phyloP scores from a whole-genome alignment of 64 coral and sea anemone species.

The Porites australiensis region DNA sequence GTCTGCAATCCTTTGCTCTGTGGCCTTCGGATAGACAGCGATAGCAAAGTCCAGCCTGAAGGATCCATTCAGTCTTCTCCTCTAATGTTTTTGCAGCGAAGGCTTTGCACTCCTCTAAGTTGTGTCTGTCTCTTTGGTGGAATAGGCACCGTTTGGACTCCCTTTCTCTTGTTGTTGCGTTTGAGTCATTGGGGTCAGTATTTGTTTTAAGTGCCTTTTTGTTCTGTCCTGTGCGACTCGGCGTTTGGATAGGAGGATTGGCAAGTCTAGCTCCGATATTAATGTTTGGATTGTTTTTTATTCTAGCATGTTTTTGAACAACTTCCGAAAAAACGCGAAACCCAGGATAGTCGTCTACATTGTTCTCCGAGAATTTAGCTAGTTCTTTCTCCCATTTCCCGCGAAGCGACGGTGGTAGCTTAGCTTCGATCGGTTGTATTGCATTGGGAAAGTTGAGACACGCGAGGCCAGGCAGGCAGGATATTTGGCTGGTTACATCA shows the following conservation, averaged over 20 bases:
- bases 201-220: neutral
- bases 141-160: neutral
- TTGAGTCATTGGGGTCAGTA: neutral
- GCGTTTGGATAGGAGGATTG: neutral
- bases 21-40: neutral
- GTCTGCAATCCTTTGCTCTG: neutral
- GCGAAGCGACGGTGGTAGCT: constrained; percentile 16
- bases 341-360: neutral
- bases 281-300: constrained; percentile 33
- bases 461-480: constrained; percentile 17
- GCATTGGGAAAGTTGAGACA: constrained; percentile 49
- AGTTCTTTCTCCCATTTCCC: constrained; percentile 48
- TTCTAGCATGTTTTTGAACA: constrained; percentile 26
- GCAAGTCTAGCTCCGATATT: neutral
- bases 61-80: neutral
- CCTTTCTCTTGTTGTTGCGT: neutral
- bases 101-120: neutral
- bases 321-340: constrained; percentile 7
- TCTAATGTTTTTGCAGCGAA: neutral
- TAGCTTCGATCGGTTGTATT: constrained; percentile 24
- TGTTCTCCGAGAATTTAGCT: constrained; percentile 11
- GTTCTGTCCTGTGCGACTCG: neutral
- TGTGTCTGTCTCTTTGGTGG: neutral
- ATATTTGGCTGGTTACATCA: constrained; percentile 24
- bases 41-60: neutral